phyloP scores from a whole-genome alignment of 2,888 invertebrate species.

The Ametastegia equiseti region DNA sequence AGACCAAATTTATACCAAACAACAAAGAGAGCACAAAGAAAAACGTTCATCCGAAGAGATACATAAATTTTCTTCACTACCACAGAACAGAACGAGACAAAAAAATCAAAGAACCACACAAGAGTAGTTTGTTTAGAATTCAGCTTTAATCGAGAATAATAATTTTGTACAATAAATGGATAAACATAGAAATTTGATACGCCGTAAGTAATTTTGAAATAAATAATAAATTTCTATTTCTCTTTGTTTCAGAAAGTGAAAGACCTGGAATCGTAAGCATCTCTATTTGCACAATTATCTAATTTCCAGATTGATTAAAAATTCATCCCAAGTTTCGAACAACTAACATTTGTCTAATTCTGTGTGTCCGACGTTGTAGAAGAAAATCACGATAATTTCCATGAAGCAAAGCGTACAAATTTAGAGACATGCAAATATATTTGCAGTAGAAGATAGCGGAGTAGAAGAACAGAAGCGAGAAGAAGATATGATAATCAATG shows the following conservation, averaged over 20 bases:
- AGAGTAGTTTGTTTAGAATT: background rate
- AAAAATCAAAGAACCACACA: slow-evolving; percentile 1
- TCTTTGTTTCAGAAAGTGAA: background rate
- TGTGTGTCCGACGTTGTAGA: background rate
- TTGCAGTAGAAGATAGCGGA: slow-evolving; percentile 63
- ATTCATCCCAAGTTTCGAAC: too few species aligned
- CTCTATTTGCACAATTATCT: background rate
- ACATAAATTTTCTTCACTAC: background rate
- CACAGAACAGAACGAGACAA: background rate
- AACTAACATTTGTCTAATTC: too few species aligned
- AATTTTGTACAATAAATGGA: background rate
- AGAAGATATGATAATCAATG: slow-evolving; percentile 58
- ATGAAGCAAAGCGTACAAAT: background rate
- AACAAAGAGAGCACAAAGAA: background rate
- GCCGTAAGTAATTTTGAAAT: background rate
- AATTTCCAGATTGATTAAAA: background rate
- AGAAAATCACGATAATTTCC: background rate
- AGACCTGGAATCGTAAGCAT: background rate
- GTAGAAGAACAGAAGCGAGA: slow-evolving; percentile 56
- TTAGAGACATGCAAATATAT: background rate
- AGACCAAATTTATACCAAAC: background rate
- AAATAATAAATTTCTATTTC: background rate
- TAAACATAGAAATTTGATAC: background rate
- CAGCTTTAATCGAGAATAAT: background rate
- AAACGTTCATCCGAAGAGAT: background rate